Conservation (phyloP, 2,888 invertebrate species). For the Norana najaformis region DNA sequence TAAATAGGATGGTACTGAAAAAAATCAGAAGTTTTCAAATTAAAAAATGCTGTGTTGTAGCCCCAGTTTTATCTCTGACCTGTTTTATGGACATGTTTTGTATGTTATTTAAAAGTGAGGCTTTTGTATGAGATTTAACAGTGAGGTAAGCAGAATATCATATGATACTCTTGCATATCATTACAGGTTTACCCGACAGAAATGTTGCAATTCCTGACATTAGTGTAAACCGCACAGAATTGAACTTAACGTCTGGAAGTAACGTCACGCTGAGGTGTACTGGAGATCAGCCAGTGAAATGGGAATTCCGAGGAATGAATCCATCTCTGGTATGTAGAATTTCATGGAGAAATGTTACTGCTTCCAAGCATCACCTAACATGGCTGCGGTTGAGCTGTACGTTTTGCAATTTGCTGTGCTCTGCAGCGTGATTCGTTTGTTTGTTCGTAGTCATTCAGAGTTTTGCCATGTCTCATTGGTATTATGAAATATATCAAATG, state of each 20-base stretch:
- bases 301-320: not conserved
- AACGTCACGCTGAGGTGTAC: constrained; percentile 1
- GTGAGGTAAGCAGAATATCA: not conserved
- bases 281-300: not conserved
- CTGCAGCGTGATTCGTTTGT: constrained; percentile 4
- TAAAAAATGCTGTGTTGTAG: not conserved
- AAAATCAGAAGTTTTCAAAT: not conserved
- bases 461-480: not conserved
- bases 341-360: not conserved
- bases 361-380: not conserved
- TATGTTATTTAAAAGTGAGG: not conserved
- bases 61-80: not conserved
- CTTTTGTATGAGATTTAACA: not conserved
- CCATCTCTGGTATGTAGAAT: not conserved
- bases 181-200: not conserved
- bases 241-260: not conserved
- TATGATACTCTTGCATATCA: not conserved
- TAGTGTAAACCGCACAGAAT: not conserved
- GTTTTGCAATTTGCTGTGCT: not conserved
- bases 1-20: not conserved
- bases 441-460: not conserved
- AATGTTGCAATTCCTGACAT: not conserved
- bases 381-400: not conserved
- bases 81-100: not conserved
- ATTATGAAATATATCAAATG: not conserved